Conservation (phyloP, 2,113 vertebrate species). For the Empidonax traillii region DNA sequence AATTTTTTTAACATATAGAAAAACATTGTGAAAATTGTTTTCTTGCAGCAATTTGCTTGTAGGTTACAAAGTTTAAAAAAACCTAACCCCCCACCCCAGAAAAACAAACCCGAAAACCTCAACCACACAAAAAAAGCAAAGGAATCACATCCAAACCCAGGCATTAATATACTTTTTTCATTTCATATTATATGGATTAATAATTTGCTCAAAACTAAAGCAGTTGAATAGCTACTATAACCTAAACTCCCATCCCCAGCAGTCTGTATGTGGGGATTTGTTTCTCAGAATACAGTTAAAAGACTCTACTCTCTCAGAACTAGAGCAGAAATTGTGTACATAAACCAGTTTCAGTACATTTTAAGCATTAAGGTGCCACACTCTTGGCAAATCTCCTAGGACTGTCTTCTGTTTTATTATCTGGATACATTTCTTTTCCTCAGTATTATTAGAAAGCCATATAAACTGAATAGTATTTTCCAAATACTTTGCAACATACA, state of each 20-base stretch:
- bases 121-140: not conserved
- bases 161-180: not conserved
- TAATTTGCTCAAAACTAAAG: not conserved
- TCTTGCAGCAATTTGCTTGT: not conserved
- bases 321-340: not conserved
- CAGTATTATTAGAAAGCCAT: not conserved
- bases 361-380: not conserved
- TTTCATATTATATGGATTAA: not conserved
- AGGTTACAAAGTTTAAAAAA: not conserved
- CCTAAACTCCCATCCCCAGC: not conserved
- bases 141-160: not conserved
- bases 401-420: not conserved
- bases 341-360: not conserved
- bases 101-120: not conserved
- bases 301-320: not conserved
- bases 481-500: not conserved
- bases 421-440: not conserved
- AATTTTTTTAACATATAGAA: not conserved
- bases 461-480: not conserved
- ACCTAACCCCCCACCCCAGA: rapidly evolving
- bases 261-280: not conserved
- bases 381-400: not conserved
- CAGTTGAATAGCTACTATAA: not conserved
- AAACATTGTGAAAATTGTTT: not conserved
- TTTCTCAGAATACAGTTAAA: not conserved